Evolutionary conservation across 2,888 invertebrate genomes (phyloP), one percentile per base, ranked within the genome.

Genomic region (Noctua comes): DNA sequence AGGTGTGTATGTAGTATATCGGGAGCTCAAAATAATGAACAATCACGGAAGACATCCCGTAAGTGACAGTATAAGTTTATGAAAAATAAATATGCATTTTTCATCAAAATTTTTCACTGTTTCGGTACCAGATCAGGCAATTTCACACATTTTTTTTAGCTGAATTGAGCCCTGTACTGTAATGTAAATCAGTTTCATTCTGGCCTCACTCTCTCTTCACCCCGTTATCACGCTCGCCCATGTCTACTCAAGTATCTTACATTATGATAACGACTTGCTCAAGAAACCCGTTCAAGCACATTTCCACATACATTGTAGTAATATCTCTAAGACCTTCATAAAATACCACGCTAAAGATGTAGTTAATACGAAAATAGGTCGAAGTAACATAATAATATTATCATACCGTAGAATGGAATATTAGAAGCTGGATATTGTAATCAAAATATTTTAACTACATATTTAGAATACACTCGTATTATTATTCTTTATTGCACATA

Each of bases 301-400:
- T 72, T 48, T 71, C 24, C 46, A 48, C 13, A 72, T 46, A 69
- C 43, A 70, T 65, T 78, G 71, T 51, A 18, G 36, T 43, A 62
- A 36, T 83, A 72, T 64, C 3, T 43, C 48, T 68, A 16, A 77
- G 51, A 76, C 59, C 70, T 70, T 62, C 40, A 64, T 83, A 76
- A 72, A 70, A 1, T 62, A 40, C 11, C 6, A 57, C 27, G n/a
- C 46, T 18, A 68, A 40, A 31, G 57, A 27, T 40, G 46, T 43
- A 80, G 36, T 64, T 21, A 73, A 65, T 81, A 70, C 70, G 51
- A 66, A 51, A 59, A 79, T 24, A 18, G 27, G 11, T 16, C 24
- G 24, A 54, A 16, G n/a, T 36, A 27, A 64, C 43, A 27, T 31
- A 18, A 36, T 36, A 36, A 36, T 36, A 59, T 27, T 18, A 27